phyloP scores from a whole-genome alignment of 2,113 vertebrate species.

The Polyodon spathula region DNA sequence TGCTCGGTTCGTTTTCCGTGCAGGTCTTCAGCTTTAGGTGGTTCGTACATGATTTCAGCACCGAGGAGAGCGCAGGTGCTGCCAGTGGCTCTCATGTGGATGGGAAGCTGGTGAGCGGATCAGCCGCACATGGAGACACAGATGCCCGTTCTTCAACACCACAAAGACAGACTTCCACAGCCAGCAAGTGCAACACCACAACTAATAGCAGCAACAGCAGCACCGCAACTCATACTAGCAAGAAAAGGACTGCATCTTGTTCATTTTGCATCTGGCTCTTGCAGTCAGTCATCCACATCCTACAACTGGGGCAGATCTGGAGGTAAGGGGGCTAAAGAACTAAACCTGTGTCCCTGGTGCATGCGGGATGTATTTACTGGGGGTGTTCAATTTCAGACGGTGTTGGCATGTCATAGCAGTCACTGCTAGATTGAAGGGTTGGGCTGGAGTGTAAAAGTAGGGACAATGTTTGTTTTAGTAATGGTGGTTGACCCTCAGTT shows the following conservation, averaged over 20 bases:
- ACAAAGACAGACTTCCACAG: conserved; percentile 78
- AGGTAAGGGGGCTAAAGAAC: conserved; percentile 56
- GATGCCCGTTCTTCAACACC: conserved; percentile 69
- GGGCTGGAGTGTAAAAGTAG: too few species aligned
- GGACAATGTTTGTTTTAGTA: too few species aligned
- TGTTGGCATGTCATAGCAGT: too few species aligned
- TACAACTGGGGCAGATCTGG: conserved; percentile 94
- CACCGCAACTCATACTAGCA: conserved; percentile 40
- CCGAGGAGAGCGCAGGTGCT: conserved; percentile 58
- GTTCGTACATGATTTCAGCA: conserved; percentile 90
- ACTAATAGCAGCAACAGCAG: conserved; percentile 50
- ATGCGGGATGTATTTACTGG: too few species aligned
- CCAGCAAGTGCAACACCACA: conserved; percentile 68
- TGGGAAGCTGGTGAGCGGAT: conserved; percentile 68
- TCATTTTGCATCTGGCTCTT: conserved; percentile 80
- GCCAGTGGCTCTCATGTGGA: conserved; percentile 56
- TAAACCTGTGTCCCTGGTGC: too few species aligned
- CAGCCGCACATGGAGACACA: conserved; percentile 68
- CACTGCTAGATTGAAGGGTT: too few species aligned
- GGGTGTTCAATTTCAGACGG: too few species aligned
- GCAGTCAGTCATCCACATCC: conserved; percentile 86
- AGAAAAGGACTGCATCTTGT: conserved; percentile 66
- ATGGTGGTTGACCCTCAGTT: too few species aligned
- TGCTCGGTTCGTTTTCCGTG: conserved; percentile 87
- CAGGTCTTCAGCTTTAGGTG: conserved; percentile 95